A percentile compares a stretch with the other conserved stretches of the same genome.
phyloP scores from a whole-genome alignment of 2,113 vertebrate genomes.

The Microtus richardsoni region DNA sequence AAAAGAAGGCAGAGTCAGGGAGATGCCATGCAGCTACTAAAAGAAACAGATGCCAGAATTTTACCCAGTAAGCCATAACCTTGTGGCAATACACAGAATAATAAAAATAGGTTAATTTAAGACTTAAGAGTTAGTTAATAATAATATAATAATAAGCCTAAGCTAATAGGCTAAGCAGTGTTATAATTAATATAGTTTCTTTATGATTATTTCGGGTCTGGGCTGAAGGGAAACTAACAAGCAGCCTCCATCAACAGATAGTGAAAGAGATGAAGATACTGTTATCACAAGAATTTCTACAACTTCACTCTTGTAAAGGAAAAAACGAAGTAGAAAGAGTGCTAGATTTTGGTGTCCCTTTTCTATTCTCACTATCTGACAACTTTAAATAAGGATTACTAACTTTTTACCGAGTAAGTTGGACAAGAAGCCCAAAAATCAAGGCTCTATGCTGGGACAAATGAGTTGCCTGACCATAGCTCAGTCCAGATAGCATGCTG shows the following conservation, averaged over 20 bases:
- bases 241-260: neutral
- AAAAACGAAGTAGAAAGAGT: neutral
- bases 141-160: no score
- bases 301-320: slow-evolving; percentile 5
- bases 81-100: no score
- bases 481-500: neutral
- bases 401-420: slow-evolving; percentile 8
- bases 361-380: neutral
- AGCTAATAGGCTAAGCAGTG: no score
- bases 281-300: slow-evolving; percentile 28
- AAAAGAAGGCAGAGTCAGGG: no score
- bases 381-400: neutral
- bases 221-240: no score
- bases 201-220: no score
- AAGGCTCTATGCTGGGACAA: neutral
- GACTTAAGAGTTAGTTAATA: no score
- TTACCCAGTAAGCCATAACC: no score
- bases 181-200: no score
- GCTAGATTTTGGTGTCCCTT: slow-evolving; percentile 15
- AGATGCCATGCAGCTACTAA: no score
- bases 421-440: slow-evolving; percentile 1
- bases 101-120: no score
- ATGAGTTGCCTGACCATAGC: neutral
- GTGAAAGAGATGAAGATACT: neutral
- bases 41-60: no score